Base-by-base conservation (phyloP, 2,888 invertebrate species). In the Drosophila austrosaltans region DNA sequence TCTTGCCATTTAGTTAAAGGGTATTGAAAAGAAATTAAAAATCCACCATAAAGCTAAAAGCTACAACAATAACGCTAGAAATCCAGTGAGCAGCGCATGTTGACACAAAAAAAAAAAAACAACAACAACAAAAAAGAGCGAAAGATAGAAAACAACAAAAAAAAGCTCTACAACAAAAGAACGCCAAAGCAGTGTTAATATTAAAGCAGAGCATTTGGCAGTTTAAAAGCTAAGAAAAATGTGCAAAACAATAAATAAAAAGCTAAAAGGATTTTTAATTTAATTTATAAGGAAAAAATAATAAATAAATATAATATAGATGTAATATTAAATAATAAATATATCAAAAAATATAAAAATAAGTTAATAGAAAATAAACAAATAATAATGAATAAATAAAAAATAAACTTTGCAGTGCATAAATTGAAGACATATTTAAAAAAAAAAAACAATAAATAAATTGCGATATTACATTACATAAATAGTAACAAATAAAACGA, bases 51-150 rank as follows among this genome's bases (percentile, higher is more conserved):
- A 48, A 48, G 22, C 48, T 48, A 48, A 48, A 48, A 48, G 48
- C 48, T 48, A 48, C 48, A 48, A 48, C 48, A 48, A 48, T 32
- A 56, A 56, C 4, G 30, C 56, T 8, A 56, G 16, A 30, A 56
- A 56, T 36, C 30, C 30, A 59, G 44, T 44, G 42, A 61, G 44
- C 16, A 61, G 48, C 48, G 48, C 48, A 48, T 48, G 66, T 72
- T 69, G 77, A 77, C 77, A 72, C 77, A 79, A 61, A 42, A 58
- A 54, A 61, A 53, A 57, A 42, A 56, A 53, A 66, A 44, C 2
- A 36, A 56, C 16, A 68, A 59, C 57, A 63, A 32, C 6, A 48
- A 40, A 40, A 40, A 40, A n/a, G 40, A 25, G 22, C 10, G 16
- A 42, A 42, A 16, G 48, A 48, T 10, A 22, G 16, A 42, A 48